A percentile compares a stretch with the other conserved stretches of the same genome.
Evolutionary conservation across 37 sponge, comb jelly and placozoan species (phyloP).

Genomic region (Aplysina aerophoba): DNA sequence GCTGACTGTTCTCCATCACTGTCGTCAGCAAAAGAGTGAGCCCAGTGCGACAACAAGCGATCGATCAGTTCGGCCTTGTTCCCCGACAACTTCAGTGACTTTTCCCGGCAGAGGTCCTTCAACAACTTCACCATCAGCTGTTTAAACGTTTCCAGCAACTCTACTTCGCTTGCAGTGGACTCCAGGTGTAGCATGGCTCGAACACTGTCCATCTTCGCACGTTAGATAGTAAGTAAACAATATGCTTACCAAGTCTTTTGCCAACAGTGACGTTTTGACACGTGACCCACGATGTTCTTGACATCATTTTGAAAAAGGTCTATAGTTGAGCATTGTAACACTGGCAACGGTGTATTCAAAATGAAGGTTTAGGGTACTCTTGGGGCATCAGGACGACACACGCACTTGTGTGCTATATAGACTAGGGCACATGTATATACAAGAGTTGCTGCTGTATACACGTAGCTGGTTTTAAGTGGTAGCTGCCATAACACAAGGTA

Average conservation of each 20-base stretch:
- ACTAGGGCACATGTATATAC: no score
- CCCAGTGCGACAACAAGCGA: conserved; percentile 4
- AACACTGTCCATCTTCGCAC: not conserved
- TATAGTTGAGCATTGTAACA: no score
- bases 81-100: not conserved
- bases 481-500: no score
- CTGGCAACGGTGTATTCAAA: no score
- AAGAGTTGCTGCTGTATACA: no score
- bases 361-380: no score
- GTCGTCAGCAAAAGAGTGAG: no score
- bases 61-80: not conserved
- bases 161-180: not conserved
- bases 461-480: no score
- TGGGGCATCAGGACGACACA: no score
- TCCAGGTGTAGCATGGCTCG: not conserved
- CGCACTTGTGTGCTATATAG: no score
- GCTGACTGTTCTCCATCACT: no score
- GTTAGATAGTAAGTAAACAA: not conserved
- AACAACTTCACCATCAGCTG: not conserved
- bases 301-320: not conserved
- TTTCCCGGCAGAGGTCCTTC: conserved; percentile 2
- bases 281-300: not conserved
- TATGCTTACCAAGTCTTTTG: not conserved
- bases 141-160: not conserved
- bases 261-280: not conserved